phyloP scores from a whole-genome alignment of 2,888 invertebrate genomes.

The Clanis bilineata region DNA sequence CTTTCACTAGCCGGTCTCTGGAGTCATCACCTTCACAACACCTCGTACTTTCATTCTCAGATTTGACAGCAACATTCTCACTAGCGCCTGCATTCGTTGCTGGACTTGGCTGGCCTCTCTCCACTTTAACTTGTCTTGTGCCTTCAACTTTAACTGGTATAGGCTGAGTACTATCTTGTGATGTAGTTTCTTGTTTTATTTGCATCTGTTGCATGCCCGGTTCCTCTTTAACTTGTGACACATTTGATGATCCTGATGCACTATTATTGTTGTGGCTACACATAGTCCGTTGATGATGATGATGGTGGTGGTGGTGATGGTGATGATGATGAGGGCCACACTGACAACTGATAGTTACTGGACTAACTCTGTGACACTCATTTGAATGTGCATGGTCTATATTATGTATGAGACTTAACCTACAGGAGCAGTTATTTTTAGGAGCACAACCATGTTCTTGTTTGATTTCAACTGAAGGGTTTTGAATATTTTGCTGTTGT shows the following conservation, averaged over 20 bases:
- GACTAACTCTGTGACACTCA: constrained; percentile 39
- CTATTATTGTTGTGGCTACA: constrained; percentile 36
- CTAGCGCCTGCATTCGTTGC: constrained; percentile 28
- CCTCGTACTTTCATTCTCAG: constrained; percentile 39
- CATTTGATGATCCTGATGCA: constrained; percentile 19
- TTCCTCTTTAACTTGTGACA: constrained; percentile 56
- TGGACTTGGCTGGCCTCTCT: constrained; percentile 39
- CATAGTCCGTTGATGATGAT: constrained; percentile 35
- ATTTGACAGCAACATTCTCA: constrained; percentile 51
- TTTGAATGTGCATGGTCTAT: constrained; percentile 34
- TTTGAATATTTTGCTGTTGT: constrained; percentile 13
- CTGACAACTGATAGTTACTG: constrained; percentile 40
- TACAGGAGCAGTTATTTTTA: constrained; percentile 6
- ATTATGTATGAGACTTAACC: constrained; percentile 1
- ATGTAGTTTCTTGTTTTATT: constrained; percentile 52
- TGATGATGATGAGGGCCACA: constrained; percentile 44
- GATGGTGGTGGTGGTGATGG: constrained; percentile 29
- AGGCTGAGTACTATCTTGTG: constrained; percentile 27
- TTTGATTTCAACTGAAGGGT: constrained; percentile 15
- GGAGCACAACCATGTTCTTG: constrained; percentile 14
- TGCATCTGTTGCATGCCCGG: constrained; percentile 39
- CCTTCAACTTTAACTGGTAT: constrained; percentile 50
- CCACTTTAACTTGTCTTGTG: constrained; percentile 48
- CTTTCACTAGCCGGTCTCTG: constrained; percentile 48
- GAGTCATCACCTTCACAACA: constrained; percentile 46